Base-by-base conservation (phyloP, 2,113 vertebrate genomes). In the Limnothrissa miodon region DNA sequence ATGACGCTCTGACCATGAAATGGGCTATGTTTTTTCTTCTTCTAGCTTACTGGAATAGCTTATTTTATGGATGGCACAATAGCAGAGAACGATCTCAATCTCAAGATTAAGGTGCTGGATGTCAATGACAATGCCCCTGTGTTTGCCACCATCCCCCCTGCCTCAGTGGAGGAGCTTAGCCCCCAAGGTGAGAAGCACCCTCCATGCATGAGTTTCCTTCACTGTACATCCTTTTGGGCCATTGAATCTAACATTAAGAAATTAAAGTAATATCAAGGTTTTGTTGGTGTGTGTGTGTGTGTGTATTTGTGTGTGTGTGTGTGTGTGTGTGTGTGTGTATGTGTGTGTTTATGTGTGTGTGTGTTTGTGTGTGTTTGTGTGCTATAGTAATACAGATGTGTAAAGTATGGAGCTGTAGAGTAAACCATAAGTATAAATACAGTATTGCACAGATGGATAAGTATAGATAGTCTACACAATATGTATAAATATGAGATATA, bases 121-220 rank as follows among this genome's bases (percentile, higher is more conserved):
- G 44, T 90, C 39, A 95, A 95, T 39, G 94, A 95, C 86, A 93
- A 93, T 13, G 0, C 79, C 11, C 94, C 94, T 2, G 23, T 85
- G 13, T 95, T 95, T 13, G 8, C 9, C 25, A 11, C 29, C 66
- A 74, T 36, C 1, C 10, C 25, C 10, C 66, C 29, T 39, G 66
- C 1, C 11, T 74, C 25, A 0, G 66, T 74, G 66, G 25, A 17
- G 4, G 25, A 56, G 51, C 51, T 56, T 21, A 56, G 51, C 21
- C 51, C 51, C 19, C 19, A 21, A 56, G 51, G 51, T 56, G 51
- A 56, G 51, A 15, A 51, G 48, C 46, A 48, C 46, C 45, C 8
- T 13, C 45, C 45, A 10, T 9, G 1, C 45, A 46, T 13, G 8
- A 46, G 2, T 10, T 7, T 46, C 13, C 11, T 48, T 48, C 11